These are phyloP conservation scores for Neosilurus hyrtlii DNA, from an alignment of 2,797 vertebrate genomes.

Conservation along the genomic window DNA sequence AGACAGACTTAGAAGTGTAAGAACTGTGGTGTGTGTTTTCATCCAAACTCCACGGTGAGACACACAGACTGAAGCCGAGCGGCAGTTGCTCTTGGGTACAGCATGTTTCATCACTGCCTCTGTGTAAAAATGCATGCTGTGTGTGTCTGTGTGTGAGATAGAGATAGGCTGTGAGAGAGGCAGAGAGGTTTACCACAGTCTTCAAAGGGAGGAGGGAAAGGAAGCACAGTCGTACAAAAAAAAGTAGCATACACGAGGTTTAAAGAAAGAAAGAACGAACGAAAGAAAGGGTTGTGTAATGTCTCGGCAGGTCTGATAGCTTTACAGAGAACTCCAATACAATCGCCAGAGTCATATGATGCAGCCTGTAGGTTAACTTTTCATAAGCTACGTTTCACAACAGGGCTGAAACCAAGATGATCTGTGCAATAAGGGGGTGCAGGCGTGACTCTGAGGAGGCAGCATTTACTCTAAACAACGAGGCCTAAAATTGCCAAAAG, in stretches of 20 bases:
- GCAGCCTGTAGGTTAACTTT: neutral
- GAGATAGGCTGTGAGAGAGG: neutral
- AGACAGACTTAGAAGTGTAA: neutral
- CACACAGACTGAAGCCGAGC: neutral
- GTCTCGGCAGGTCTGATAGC: neutral
- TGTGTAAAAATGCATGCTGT: neutral
- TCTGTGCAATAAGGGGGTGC: constrained; percentile 1
- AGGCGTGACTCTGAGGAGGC: neutral
- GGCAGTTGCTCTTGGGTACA: neutral
- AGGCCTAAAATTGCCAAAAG: neutral
- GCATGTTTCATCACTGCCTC: neutral
- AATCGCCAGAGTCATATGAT: neutral
- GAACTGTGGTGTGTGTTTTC: neutral
- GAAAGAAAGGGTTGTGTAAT: neutral
- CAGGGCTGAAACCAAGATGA: constrained; percentile 5
- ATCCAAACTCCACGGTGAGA: neutral
- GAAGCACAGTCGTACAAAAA: constrained; percentile 9
- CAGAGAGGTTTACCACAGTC: constrained; percentile 48
- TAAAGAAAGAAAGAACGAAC: neutral
- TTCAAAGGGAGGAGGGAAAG: constrained; percentile 31
- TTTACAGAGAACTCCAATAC: neutral
- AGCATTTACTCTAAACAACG: neutral
- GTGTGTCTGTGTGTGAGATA: neutral
- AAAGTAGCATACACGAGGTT: neutral
- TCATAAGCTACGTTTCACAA: neutral